A percentile compares a stretch with the other conserved stretches of the same genome.
Evolutionary conservation across 2,888 invertebrate genomes (phyloP).

Genomic region (Plusia festucae): DNA sequence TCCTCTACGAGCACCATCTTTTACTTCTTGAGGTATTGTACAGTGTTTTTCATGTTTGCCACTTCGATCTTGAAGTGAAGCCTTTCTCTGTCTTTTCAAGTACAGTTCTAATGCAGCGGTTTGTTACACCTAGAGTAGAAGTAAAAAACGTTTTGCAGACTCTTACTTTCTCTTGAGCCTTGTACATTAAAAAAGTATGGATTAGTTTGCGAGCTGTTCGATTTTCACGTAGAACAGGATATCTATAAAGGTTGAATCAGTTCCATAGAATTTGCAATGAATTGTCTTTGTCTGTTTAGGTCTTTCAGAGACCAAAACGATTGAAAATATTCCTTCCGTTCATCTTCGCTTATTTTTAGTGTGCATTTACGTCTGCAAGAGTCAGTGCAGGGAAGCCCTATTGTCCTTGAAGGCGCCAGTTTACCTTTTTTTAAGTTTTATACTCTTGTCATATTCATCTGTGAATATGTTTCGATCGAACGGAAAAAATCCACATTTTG

Average conservation of each 20-base stretch:
- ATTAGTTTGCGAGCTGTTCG: conserved; percentile 22
- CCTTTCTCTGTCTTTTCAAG: conserved; percentile 27
- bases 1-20: conserved; percentile 38
- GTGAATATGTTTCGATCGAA: conserved; percentile 41
- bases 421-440: too few relatives aligned
- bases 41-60: conserved; percentile 46
- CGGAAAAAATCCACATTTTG: too few relatives aligned
- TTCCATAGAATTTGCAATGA: conserved; percentile 11
- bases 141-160: conserved; percentile 46
- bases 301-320: conserved; percentile 9
- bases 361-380: conserved; percentile 27
- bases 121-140: conserved; percentile 34
- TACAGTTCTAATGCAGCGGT: conserved; percentile 31
- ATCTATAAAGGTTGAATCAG: conserved; percentile 28
- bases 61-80: conserved; percentile 34
- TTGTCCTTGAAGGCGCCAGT: too few relatives aligned
- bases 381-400: conserved; percentile 10
- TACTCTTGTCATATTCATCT: conserved; percentile 36
- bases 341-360: conserved; percentile 11
- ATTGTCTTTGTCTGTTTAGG: too few relatives aligned
- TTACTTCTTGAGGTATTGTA: conserved; percentile 34
- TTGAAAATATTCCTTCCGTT: conserved; percentile 13
- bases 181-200: conserved; percentile 30
- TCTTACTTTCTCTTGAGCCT: conserved; percentile 17
- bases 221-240: conserved; percentile 20